Evolutionary conservation across 2,888 invertebrate genomes (phyloP).

Genomic region (Acronicta psi): DNA sequence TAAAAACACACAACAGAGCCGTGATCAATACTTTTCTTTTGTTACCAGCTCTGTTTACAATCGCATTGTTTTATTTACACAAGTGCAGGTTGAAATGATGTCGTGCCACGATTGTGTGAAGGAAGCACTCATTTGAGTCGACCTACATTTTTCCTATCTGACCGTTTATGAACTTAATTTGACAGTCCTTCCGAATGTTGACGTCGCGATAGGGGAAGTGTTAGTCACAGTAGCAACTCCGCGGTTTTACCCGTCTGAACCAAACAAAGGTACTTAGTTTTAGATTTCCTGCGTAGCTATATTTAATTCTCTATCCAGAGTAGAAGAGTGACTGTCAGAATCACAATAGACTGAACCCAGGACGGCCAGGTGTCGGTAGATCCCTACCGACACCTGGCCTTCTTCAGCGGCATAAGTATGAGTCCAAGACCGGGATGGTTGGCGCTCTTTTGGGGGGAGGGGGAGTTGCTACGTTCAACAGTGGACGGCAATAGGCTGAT

Average conservation of each 20-base stretch:
- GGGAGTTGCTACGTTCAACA: too few species aligned
- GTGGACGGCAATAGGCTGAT: too few species aligned
- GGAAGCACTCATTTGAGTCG: conserved; percentile 36
- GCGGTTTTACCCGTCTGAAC: background rate
- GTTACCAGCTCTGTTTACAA: conserved; percentile 36
- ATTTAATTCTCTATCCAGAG: background rate
- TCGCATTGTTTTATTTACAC: conserved; percentile 45
- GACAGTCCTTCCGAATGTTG: conserved; percentile 26
- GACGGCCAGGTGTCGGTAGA: too few species aligned
- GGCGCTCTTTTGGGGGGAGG: too few species aligned
- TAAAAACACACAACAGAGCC: conserved; percentile 6
- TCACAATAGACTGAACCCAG: too few species aligned
- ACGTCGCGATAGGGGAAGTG: background rate
- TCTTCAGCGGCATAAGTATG: too few species aligned
- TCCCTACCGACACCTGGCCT: too few species aligned
- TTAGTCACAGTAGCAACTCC: background rate
- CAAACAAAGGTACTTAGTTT: background rate
- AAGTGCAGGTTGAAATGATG: conserved; percentile 41
- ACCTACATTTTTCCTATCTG: conserved; percentile 32
- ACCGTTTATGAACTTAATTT: conserved; percentile 30
- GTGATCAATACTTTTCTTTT: conserved; percentile 41
- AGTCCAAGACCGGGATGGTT: too few species aligned
- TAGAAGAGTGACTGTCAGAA: too few species aligned
- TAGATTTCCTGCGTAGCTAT: too few species aligned
- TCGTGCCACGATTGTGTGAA: conserved; percentile 8